phyloP scores from a whole-genome alignment of 2,888 invertebrate species.

The Caenorhabditis virilis region DNA sequence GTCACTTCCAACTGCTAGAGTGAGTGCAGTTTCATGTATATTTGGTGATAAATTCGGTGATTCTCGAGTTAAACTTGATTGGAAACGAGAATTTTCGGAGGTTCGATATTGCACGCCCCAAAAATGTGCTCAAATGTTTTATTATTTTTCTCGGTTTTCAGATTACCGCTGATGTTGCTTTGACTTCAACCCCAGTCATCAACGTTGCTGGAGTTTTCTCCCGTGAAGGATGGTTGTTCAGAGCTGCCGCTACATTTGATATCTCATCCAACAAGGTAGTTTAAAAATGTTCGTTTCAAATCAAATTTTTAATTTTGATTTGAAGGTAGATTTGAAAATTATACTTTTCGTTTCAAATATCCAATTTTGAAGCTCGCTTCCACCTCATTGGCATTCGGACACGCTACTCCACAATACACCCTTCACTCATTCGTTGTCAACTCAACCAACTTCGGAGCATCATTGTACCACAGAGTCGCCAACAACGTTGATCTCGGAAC shows the following conservation, averaged over 20 bases:
- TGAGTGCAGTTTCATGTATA: slow-evolving; percentile 25
- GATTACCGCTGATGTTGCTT: slow-evolving; percentile 62
- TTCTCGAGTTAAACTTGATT: slow-evolving; percentile 21
- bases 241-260: slow-evolving; percentile 86
- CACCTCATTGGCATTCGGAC: slow-evolving; percentile 76
- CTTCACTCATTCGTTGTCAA: slow-evolving; percentile 77
- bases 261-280: slow-evolving; percentile 85
- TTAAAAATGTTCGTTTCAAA: no score
- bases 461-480: slow-evolving; percentile 61
- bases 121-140: no score
- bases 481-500: slow-evolving; percentile 65
- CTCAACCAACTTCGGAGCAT: slow-evolving; percentile 56
- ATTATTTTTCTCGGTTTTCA: no score
- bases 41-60: slow-evolving; percentile 9
- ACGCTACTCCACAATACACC: slow-evolving; percentile 86
- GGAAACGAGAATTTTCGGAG: slow-evolving; percentile 15
- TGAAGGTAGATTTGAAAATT: no score
- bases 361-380: no score
- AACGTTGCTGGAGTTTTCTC: slow-evolving; percentile 61
- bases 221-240: slow-evolving; percentile 84
- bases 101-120: no score
- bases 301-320: no score
- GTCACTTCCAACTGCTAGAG: slow-evolving; percentile 53
- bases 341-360: no score
- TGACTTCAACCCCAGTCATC: slow-evolving; percentile 60